Percentiles rank a stretch among this genome's conserved stretches.
Conservation (phyloP, 1,140 invertebrate species). For the Calephelis virginiensis region DNA sequence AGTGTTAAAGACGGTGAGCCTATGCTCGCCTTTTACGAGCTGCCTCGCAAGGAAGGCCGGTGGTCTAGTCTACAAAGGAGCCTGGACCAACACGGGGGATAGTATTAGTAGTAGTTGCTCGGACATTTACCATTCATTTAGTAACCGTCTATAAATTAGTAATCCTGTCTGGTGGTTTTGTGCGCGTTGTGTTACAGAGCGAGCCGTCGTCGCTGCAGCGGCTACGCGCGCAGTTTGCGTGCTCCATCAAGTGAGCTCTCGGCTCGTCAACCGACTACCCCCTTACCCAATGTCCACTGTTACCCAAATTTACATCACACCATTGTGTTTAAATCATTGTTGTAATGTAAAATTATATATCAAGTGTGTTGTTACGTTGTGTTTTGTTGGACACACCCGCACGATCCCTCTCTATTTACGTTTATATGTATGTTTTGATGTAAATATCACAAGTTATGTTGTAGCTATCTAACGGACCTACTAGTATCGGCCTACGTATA, state of each 20-base stretch:
- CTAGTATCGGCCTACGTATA: constrained; percentile 24
- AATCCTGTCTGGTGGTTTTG: background rate
- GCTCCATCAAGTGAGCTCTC: constrained; percentile 57
- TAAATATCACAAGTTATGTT: background rate
- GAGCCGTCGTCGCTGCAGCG: constrained; percentile 43
- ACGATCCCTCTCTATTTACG: too few relatives aligned
- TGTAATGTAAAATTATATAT: background rate
- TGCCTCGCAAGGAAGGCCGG: too few relatives aligned
- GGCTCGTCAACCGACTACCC: background rate
- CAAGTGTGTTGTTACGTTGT: background rate
- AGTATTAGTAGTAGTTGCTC: too few relatives aligned
- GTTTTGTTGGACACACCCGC: background rate
- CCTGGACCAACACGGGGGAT: too few relatives aligned
- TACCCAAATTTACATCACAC: background rate
- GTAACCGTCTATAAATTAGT: too few relatives aligned
- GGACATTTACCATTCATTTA: too few relatives aligned
- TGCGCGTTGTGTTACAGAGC: constrained; percentile 30
- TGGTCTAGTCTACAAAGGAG: too few relatives aligned
- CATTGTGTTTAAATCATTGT: background rate
- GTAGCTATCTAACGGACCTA: constrained; percentile 23
- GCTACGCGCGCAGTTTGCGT: constrained; percentile 58
- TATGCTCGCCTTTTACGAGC: too few relatives aligned
- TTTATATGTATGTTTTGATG: too few relatives aligned
- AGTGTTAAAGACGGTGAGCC: too few relatives aligned
- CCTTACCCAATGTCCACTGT: background rate